phyloP scores from a whole-genome alignment of 2,888 invertebrate genomes.

The Ceramica pisi region DNA sequence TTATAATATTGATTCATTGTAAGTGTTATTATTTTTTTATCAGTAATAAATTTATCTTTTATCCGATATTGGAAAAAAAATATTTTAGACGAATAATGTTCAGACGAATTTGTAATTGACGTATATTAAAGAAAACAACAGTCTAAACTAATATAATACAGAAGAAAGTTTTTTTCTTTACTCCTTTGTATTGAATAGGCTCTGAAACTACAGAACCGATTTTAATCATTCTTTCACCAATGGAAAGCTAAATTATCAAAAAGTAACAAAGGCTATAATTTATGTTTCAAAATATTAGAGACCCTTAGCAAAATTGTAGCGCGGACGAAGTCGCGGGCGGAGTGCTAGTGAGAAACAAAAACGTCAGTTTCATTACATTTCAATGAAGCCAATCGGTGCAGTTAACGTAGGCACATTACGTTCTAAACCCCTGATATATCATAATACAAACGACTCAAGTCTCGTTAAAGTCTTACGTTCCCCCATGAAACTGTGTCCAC shows the following conservation, averaged over 20 bases:
- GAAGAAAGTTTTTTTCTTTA: too few species aligned
- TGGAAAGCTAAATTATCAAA: too few species aligned
- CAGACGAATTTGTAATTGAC: too few species aligned
- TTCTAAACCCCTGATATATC: not conserved
- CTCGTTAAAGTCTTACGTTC: not conserved
- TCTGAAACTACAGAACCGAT: too few species aligned
- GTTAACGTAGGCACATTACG: not conserved
- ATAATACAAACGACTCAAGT: not conserved
- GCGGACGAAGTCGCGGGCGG: too few species aligned
- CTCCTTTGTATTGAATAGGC: too few species aligned
- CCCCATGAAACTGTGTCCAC: constrained; percentile 14
- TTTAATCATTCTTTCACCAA: too few species aligned
- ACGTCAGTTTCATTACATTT: not conserved
- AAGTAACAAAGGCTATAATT: too few species aligned
- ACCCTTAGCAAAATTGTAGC: too few species aligned
- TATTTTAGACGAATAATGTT: not conserved
- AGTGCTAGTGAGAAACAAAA: not conserved
- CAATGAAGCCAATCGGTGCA: not conserved
- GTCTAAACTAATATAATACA: too few species aligned
- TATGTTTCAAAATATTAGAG: too few species aligned
- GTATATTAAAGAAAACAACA: too few species aligned
- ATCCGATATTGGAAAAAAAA: constrained; percentile 13
- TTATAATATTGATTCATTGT: constrained; percentile 57
- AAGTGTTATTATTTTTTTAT: constrained; percentile 45
- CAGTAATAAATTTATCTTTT: constrained; percentile 30